These are phyloP conservation scores for Brotula barbata DNA, from an alignment of 2,797 vertebrate genomes.

Conservation along the genomic window DNA sequence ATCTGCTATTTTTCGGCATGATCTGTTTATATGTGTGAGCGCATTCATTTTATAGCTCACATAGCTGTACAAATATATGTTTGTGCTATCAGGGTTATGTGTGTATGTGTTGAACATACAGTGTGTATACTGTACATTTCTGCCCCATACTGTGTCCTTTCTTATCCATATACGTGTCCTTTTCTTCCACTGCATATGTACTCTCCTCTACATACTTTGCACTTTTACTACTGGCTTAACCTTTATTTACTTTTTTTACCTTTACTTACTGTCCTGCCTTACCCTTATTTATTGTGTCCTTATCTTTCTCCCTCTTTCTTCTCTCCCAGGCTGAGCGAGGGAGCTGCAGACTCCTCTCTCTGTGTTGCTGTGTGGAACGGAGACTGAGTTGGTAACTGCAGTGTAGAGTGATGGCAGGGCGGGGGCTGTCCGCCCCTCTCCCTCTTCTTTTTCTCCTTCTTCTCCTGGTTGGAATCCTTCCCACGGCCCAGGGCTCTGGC, in stretches of 20 bases:
- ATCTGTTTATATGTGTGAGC: conserved; percentile 28
- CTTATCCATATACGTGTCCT: no score
- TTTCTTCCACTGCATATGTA: no score
- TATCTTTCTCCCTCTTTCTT: conserved; percentile 30
- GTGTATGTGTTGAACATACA: no score
- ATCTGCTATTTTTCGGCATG: conserved; percentile 61
- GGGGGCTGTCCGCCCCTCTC: conserved; percentile 69
- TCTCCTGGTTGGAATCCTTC: conserved; percentile 64
- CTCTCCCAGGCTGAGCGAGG: conserved; percentile 58
- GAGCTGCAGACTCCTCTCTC: conserved; percentile 23
- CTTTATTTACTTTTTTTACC: background rate
- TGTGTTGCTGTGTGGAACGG: conserved; percentile 25
- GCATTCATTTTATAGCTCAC: background rate
- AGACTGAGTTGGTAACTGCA: conserved; percentile 49
- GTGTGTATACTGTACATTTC: background rate
- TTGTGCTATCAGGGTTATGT: background rate
- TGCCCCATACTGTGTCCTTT: background rate
- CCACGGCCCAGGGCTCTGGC: conserved; percentile 75
- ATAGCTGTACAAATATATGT: background rate
- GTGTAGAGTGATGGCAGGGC: conserved; percentile 79
- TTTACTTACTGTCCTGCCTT: background rate
- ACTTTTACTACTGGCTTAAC: background rate
- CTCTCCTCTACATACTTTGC: background rate
- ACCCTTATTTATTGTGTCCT: conserved; percentile 9
- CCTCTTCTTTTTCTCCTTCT: conserved; percentile 71